A percentile compares a stretch with the other conserved stretches of the same genome.
Evolutionary conservation across 2,113 vertebrate species (phyloP).

Genomic region (Camarhynchus parvulus): DNA sequence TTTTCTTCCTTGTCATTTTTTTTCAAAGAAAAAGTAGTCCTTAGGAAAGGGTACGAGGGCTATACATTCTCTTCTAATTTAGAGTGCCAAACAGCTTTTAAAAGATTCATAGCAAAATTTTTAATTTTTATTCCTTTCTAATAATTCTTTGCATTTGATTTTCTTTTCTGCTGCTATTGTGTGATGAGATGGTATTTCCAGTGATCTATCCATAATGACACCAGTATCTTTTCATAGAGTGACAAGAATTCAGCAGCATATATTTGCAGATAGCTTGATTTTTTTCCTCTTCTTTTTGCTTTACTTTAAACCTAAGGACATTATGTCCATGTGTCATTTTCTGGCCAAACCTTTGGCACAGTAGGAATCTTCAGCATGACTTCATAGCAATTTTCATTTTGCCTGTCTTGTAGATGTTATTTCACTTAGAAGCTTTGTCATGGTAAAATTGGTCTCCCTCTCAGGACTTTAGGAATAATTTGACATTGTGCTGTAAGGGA

Average conservation of each 20-base stretch:
- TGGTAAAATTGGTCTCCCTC: not conserved
- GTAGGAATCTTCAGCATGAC: not conserved
- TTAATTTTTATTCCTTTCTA: not conserved
- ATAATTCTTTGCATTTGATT: not conserved
- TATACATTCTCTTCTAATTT: not conserved
- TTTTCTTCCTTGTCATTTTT: not conserved
- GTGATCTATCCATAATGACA: not conserved
- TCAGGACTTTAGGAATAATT: not conserved
- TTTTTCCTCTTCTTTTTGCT: not conserved
- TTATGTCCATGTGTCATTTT: not conserved
- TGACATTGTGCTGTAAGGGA: accelerated
- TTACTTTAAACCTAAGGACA: not conserved
- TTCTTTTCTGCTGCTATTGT: not conserved
- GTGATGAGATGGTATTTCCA: not conserved
- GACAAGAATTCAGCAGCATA: not conserved
- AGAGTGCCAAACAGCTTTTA: not conserved
- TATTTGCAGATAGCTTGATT: not conserved
- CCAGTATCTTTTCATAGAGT: not conserved
- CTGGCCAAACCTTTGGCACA: not conserved
- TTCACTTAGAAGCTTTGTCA: not conserved
- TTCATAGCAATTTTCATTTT: not conserved
- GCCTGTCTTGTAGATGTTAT: not conserved
- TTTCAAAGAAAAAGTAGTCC: not conserved
- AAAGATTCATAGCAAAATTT: not conserved
- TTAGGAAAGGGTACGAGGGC: not conserved